Conservation (phyloP, 1,140 invertebrate species). For the fruit fly (Drosophila melanogaster) region DNA sequence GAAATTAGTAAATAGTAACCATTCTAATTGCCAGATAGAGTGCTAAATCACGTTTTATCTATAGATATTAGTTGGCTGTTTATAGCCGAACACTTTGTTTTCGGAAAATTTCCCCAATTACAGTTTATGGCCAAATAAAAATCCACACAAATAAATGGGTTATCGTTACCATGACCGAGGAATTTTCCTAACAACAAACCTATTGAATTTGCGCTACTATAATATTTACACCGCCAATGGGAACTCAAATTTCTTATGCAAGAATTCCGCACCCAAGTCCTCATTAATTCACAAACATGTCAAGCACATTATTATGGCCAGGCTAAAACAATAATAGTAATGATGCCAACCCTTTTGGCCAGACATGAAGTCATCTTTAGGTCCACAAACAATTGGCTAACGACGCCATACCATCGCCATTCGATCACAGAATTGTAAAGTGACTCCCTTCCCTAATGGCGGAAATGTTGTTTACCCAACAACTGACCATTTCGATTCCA, state of each 20-base stretch:
- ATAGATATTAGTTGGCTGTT: background rate
- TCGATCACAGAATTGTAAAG: conserved; percentile 30
- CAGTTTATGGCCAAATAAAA: conserved; percentile 1
- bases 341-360: conserved; percentile 37
- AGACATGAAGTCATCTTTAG: conserved; percentile 43
- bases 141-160: background rate
- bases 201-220: background rate
- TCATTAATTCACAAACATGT: conserved; percentile 28
- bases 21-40: background rate
- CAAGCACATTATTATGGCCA: conserved; percentile 19
- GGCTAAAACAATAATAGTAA: conserved; percentile 37
- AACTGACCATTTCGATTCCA: conserved; percentile 11
- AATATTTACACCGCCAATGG: background rate
- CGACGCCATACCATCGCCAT: conserved; percentile 36
- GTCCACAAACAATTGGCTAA: conserved; percentile 3
- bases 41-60: background rate
- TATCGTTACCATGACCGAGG: background rate
- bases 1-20: background rate
- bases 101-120: conserved; percentile 1
- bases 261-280: conserved; percentile 13
- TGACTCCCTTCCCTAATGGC: conserved; percentile 36
- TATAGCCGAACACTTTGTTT: background rate
- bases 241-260: background rate
- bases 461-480: conserved; percentile 41
- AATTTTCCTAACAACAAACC: background rate